These are phyloP conservation scores for Tolypeutes matacus DNA, from an alignment of 2,797 vertebrate genomes.

Conservation along the genomic window DNA sequence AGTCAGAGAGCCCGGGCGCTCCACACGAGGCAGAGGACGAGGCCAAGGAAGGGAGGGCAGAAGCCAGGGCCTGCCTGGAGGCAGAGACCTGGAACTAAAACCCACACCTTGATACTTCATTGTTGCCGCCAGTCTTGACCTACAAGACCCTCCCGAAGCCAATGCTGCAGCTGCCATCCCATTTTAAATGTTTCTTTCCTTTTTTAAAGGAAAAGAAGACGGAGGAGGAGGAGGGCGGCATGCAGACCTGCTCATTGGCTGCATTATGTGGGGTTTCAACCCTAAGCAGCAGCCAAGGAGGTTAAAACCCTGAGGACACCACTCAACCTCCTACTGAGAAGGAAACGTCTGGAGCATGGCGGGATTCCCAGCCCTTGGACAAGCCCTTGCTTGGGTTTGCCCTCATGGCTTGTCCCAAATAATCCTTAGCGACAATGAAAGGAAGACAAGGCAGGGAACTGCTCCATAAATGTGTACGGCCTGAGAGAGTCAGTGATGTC, in stretches of 20 bases:
- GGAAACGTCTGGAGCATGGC: neutral
- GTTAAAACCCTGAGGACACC: neutral
- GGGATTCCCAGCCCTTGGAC: neutral
- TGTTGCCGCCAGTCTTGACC: neutral
- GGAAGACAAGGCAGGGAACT: neutral
- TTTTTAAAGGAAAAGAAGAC: neutral
- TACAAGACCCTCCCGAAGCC: neutral
- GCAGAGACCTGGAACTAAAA: neutral
- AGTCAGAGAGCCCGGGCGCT: too few species aligned
- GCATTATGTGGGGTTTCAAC: neutral
- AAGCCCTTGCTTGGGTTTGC: neutral
- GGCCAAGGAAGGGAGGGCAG: neutral
- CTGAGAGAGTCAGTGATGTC: neutral
- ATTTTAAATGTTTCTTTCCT: neutral
- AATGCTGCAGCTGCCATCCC: neutral
- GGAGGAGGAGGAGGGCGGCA: neutral
- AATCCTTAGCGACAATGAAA: neutral
- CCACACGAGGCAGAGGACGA: neutral
- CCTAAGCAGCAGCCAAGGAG: neutral
- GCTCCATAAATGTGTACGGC: too few species aligned
- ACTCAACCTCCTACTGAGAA: neutral
- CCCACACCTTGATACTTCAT: neutral
- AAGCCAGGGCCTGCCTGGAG: neutral
- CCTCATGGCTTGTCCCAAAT: neutral
- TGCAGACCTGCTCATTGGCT: neutral